Evolutionary conservation across 92 coral and sea anemone genomes (phyloP).

Genomic region (Parazoanthus atlanticus): DNA sequence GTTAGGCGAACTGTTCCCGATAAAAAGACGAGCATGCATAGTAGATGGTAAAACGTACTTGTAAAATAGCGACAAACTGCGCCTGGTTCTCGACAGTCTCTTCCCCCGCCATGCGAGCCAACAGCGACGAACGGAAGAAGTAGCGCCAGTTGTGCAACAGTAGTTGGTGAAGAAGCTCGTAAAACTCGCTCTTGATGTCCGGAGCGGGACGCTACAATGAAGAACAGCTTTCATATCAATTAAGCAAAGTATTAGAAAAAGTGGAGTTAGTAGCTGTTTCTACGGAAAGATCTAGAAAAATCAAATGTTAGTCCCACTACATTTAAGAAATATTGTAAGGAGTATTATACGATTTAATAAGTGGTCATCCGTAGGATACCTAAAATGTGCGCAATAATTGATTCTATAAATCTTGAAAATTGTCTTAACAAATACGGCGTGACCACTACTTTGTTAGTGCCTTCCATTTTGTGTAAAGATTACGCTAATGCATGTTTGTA

Average conservation of each 20-base stretch:
- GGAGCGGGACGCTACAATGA: constrained; percentile 87
- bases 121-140: constrained; percentile 89
- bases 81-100: constrained; percentile 87
- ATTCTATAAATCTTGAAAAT: too few relatives aligned
- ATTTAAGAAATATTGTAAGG: too few relatives aligned
- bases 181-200: constrained; percentile 93
- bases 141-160: constrained; percentile 97
- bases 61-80: constrained; percentile 90
- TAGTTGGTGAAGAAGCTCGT: constrained; percentile 90
- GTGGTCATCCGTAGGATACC: too few relatives aligned
- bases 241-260: background rate
- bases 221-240: background rate
- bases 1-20: too few relatives aligned
- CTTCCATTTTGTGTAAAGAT: background rate
- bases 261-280: too few relatives aligned
- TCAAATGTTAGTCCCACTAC: too few relatives aligned
- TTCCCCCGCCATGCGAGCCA: constrained; percentile 79
- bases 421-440: background rate
- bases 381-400: too few relatives aligned
- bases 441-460: background rate
- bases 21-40: background rate
- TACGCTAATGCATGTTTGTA: background rate
- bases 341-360: too few relatives aligned
- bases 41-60: constrained; percentile 55
- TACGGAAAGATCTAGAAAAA: too few relatives aligned